Conservation (phyloP, 2,113 vertebrate genomes). For the Theristicus caerulescens region DNA sequence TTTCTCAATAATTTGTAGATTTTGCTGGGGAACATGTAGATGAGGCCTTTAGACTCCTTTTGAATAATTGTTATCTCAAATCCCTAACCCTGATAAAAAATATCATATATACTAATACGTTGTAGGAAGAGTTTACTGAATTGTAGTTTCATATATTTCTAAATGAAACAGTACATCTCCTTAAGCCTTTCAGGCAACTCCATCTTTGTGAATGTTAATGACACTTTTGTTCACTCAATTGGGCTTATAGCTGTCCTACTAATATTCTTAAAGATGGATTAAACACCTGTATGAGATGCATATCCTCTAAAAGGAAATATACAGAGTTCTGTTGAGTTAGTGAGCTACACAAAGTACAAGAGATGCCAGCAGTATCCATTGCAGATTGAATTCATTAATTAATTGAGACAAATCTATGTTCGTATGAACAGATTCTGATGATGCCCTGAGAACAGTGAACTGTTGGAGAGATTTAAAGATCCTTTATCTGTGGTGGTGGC, state of each 20-base stretch:
- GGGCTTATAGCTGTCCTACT: neutral
- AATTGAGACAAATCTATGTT: neutral
- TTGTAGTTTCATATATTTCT: neutral
- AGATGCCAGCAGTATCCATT: neutral
- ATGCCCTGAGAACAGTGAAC: neutral
- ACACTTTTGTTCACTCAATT: neutral
- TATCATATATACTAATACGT: neutral
- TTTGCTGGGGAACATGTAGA: neutral
- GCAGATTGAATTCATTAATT: neutral
- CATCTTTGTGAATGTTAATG: neutral
- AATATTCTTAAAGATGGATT: neutral
- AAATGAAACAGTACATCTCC: neutral
- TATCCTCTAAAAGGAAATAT: neutral
- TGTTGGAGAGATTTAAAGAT: neutral
- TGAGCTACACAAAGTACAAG: neutral
- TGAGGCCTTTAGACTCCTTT: neutral
- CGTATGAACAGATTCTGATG: neutral
- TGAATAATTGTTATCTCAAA: neutral
- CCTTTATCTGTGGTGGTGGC: neutral
- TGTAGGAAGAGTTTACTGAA: neutral
- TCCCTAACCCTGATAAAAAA: neutral
- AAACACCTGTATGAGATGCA: fast-evolving
- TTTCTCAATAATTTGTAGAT: neutral
- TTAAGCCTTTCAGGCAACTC: neutral
- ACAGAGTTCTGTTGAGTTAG: too few relatives aligned